Evolutionary conservation across 2,888 invertebrate species (phyloP), one percentile per base, ranked within the genome.

Genomic region (Melanotus villosus): DNA sequence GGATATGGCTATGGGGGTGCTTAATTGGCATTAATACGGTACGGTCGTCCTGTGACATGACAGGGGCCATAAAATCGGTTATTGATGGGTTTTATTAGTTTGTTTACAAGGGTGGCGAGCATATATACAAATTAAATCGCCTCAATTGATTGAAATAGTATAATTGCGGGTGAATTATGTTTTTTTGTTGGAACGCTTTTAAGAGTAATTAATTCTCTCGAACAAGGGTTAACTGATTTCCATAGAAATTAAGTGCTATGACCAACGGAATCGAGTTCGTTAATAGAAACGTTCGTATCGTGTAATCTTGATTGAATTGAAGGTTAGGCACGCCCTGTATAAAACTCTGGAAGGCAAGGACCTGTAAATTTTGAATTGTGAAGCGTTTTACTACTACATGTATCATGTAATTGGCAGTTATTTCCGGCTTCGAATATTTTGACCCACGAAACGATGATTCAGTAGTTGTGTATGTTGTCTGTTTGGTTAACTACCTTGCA

Each of bases 21-120:
- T 69, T 69, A 69, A 69, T 69, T 69, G 65, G 34, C 43, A 50
- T 59, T 69, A 69, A 68, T 64, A 52, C 45, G 23, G 23, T 56
- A 16, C 45, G 38, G n/a, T n/a, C n/a, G 26, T 7, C 26, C 26
- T 5, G 14, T 36, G 47, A 56, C 56, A 52, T 54, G 56, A 34
- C 62, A 38, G 34, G 41, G 58, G 60, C 41, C 34, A 45, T 58
- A 58, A 63, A 68, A 68, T 63, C 56, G 45, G 32, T 68, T 63
- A 68, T 68, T 64, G 64, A 68, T 68, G 68, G 41, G 26, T 21
- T 50, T 52, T 57, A 64, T 64, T 57, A 57, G 64, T 64, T 50
- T 58, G 57, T 58, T 57, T 68, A 58, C 50, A 68, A 68, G 64
- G 64, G 56, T 34, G 56, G 38, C 16, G 38, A 23, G 26, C 52